Evolutionary conservation across 2,797 vertebrate species (phyloP).

Genomic region (Leptoclinus maculatus): DNA sequence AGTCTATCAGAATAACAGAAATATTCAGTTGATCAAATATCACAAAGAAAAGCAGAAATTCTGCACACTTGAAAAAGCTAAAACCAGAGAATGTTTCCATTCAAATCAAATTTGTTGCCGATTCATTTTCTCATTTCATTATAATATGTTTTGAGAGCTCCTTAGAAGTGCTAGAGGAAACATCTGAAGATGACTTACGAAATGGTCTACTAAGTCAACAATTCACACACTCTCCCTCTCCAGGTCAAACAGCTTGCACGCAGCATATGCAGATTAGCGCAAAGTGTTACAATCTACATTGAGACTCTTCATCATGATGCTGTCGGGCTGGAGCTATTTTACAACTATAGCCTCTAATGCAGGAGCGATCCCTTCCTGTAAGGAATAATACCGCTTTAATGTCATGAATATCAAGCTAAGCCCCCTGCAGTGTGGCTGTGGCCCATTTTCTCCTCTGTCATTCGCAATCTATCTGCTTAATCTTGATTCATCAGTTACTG

Average conservation of each 20-base stretch:
- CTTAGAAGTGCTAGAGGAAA: conserved; percentile 34
- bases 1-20: background rate
- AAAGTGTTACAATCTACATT: conserved; percentile 59
- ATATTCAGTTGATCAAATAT: background rate
- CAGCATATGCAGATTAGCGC: conserved; percentile 60
- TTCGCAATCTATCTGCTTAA: conserved; percentile 92
- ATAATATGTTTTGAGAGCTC: conserved; percentile 78
- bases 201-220: conserved; percentile 26
- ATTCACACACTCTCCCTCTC: conserved; percentile 23
- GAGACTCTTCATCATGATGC: conserved; percentile 56
- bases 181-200: conserved; percentile 12
- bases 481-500: conserved; percentile 98
- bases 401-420: conserved; percentile 92
- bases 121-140: background rate
- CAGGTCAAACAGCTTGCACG: conserved; percentile 42
- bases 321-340: conserved; percentile 44
- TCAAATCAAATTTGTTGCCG: background rate
- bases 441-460: conserved; percentile 86
- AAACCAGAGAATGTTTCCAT: background rate
- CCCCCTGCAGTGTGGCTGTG: conserved; percentile 89
- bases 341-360: conserved; percentile 72
- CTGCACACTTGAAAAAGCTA: background rate
- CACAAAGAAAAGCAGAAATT: background rate
- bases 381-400: conserved; percentile 94
- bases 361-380: conserved; percentile 85